Conservation (phyloP, 2,888 invertebrate species). For the Pasiphila rectangulata region DNA sequence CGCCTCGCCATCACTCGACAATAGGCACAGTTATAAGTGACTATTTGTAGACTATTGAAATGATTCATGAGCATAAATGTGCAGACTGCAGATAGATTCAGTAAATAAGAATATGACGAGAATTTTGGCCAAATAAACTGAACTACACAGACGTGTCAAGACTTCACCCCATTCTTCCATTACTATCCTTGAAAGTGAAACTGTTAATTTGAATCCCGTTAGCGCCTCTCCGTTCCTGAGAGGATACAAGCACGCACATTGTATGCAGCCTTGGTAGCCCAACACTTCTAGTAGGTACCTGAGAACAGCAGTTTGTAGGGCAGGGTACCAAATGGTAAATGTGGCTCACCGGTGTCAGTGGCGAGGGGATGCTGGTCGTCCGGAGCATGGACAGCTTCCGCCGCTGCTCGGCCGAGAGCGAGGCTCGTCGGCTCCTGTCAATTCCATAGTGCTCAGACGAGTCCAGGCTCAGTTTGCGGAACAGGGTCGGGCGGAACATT, state of each 20-base stretch:
- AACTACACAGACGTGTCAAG: no score
- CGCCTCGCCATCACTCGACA: no score
- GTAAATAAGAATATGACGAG: no score
- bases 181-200: no score
- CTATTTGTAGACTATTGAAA: no score
- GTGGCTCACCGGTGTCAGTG: constrained; percentile 78
- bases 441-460: constrained; percentile 66
- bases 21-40: no score
- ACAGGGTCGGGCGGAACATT: constrained; percentile 68
- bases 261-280: constrained; percentile 16
- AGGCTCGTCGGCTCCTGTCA: constrained; percentile 73
- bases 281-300: constrained; percentile 57
- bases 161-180: no score
- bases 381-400: constrained; percentile 68
- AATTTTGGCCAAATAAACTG: no score
- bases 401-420: constrained; percentile 69
- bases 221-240: not conserved
- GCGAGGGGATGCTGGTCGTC: constrained; percentile 61
- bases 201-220: no score
- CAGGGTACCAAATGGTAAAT: constrained; percentile 80
- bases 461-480: constrained; percentile 63
- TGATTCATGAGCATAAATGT: no score
- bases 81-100: no score
- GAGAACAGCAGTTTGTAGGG: constrained; percentile 77
- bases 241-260: constrained; percentile 19